Evolutionary conservation across 1,140 invertebrate genomes (phyloP).

Genomic region (Plectrocnemia conspersa): DNA sequence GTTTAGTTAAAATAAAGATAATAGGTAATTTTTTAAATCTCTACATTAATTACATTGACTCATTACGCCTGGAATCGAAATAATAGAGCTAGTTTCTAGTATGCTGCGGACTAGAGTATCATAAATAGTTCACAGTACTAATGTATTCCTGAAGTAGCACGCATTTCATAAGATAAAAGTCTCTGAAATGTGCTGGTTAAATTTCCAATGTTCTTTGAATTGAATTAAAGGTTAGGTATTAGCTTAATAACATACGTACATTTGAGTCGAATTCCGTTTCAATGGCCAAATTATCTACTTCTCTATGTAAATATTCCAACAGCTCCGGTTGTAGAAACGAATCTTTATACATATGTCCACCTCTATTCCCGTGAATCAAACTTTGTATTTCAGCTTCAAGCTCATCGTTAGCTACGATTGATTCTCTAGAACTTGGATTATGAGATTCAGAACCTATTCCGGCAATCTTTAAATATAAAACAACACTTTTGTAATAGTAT

Average conservation of each 20-base stretch:
- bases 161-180: too few species aligned
- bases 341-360: slow-evolving; percentile 36
- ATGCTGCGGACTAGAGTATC: too few species aligned
- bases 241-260: slow-evolving; percentile 40
- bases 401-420: slow-evolving; percentile 42
- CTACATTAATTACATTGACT: too few species aligned
- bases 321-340: slow-evolving; percentile 59
- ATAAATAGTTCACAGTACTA: too few species aligned
- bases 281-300: slow-evolving; percentile 61
- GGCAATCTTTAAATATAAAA: slow-evolving; percentile 43
- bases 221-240: neutral
- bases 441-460: slow-evolving; percentile 54
- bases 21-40: too few species aligned
- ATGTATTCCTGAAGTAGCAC: too few species aligned
- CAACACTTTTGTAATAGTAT: neutral
- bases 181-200: too few species aligned
- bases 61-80: too few species aligned
- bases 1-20: too few species aligned
- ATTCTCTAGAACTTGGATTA: slow-evolving; percentile 53
- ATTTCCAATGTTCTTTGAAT: too few species aligned
- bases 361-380: slow-evolving; percentile 35
- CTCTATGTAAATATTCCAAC: slow-evolving; percentile 60
- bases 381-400: slow-evolving; percentile 38
- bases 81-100: too few species aligned
- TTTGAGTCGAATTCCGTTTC: slow-evolving; percentile 65